These are phyloP conservation scores for Gopherus evgoodei DNA, from an alignment of 2,113 vertebrate genomes.

Conservation along the genomic window DNA sequence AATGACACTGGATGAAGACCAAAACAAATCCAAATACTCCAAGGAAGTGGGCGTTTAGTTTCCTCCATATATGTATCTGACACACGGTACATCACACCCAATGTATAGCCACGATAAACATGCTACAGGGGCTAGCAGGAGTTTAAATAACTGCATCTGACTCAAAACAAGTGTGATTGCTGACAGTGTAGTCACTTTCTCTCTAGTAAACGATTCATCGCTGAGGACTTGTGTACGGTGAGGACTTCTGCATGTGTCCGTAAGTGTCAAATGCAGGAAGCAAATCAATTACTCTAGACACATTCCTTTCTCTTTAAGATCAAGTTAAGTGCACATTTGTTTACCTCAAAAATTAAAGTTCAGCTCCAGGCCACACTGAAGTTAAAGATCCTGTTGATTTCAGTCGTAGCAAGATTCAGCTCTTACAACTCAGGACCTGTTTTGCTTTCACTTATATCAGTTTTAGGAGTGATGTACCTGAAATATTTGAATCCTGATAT, in stretches of 20 bases:
- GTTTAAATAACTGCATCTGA: background rate
- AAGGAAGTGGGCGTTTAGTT: slow-evolving; percentile 73
- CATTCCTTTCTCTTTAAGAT: background rate
- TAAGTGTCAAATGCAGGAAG: background rate
- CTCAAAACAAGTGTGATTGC: slow-evolving; percentile 7
- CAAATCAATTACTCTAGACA: background rate
- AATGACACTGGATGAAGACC: slow-evolving; percentile 13
- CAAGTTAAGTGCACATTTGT: background rate
- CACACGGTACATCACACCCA: slow-evolving; percentile 37
- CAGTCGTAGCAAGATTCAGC: background rate
- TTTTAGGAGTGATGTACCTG: background rate
- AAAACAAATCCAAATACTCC: slow-evolving; percentile 61
- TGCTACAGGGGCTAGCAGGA: background rate
- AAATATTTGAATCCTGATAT: background rate
- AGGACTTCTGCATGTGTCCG: background rate
- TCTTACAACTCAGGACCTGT: background rate
- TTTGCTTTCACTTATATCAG: background rate
- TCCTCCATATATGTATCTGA: slow-evolving; percentile 63
- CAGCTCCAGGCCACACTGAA: background rate
- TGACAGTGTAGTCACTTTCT: background rate
- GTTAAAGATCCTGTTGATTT: background rate
- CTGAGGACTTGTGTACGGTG: background rate
- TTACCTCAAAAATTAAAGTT: background rate
- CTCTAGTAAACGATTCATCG: background rate
- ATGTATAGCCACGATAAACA: slow-evolving; percentile 36